phyloP scores from a whole-genome alignment of 2,113 vertebrate species.

The Zosterops lateralis region DNA sequence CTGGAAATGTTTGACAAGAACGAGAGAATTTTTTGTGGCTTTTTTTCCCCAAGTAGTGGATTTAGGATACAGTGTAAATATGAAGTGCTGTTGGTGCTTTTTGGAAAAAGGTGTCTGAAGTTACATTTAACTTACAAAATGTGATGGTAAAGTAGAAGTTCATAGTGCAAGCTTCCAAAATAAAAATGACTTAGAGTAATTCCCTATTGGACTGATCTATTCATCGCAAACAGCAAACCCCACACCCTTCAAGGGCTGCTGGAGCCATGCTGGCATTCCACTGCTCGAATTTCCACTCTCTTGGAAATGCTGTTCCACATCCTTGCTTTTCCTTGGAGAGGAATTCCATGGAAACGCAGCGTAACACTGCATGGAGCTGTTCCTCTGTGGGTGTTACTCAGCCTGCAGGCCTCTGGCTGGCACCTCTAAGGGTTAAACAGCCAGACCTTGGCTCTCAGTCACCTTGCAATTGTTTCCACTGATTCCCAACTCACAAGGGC shows the following conservation, averaged over 20 bases:
- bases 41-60: background rate
- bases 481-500: background rate
- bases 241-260: background rate
- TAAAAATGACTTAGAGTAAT: background rate
- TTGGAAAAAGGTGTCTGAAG: background rate
- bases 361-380: rapidly evolving
- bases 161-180: background rate
- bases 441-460: background rate
- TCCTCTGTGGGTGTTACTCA: background rate
- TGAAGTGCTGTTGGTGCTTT: background rate
- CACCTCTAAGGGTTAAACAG: background rate
- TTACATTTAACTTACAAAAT: background rate
- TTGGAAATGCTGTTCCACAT: background rate
- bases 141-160: background rate
- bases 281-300: background rate
- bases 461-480: background rate
- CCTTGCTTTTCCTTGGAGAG: background rate
- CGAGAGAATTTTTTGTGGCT: background rate
- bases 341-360: background rate
- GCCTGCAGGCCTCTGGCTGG: background rate
- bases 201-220: rapidly evolving
- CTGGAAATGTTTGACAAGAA: background rate
- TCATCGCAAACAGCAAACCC: background rate
- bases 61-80: background rate
- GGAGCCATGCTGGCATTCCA: background rate